These are phyloP conservation scores for Anabas testudineus DNA, from an alignment of 2,797 vertebrate genomes.

Conservation along the genomic window DNA sequence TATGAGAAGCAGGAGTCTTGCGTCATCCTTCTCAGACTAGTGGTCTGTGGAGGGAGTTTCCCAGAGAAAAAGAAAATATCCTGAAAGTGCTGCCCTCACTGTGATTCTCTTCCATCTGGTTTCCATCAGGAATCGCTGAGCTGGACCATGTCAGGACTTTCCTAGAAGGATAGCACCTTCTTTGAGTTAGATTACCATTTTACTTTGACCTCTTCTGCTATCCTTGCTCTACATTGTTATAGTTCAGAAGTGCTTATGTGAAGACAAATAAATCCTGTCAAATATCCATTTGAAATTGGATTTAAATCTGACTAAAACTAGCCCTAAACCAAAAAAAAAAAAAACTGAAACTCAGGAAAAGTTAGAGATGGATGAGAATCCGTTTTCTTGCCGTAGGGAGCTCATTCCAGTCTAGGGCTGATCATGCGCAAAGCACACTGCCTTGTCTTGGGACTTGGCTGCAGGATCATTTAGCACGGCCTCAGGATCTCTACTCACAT, in stretches of 20 bases:
- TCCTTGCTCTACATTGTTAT: neutral
- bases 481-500: neutral
- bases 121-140: slow-evolving; percentile 71
- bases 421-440: neutral
- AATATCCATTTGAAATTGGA: neutral
- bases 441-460: slow-evolving; percentile 15
- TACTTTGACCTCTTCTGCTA: slow-evolving; percentile 18
- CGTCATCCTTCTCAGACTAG: slow-evolving; percentile 48
- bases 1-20: slow-evolving; percentile 38
- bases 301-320: neutral
- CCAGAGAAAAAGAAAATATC: slow-evolving; percentile 69
- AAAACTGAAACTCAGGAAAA: neutral
- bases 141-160: slow-evolving; percentile 29
- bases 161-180: slow-evolving; percentile 38
- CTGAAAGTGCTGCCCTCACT: slow-evolving; percentile 60
- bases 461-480: neutral
- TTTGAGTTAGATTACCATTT: neutral
- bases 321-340: too few species aligned
- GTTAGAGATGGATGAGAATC: neutral
- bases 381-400: neutral
- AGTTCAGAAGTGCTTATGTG: neutral
- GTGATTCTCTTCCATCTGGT: slow-evolving; percentile 79
- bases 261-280: neutral
- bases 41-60: slow-evolving; percentile 65
- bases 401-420: neutral